Evolutionary conservation across 2,888 invertebrate genomes (phyloP).

Genomic region (Helleia helle): DNA sequence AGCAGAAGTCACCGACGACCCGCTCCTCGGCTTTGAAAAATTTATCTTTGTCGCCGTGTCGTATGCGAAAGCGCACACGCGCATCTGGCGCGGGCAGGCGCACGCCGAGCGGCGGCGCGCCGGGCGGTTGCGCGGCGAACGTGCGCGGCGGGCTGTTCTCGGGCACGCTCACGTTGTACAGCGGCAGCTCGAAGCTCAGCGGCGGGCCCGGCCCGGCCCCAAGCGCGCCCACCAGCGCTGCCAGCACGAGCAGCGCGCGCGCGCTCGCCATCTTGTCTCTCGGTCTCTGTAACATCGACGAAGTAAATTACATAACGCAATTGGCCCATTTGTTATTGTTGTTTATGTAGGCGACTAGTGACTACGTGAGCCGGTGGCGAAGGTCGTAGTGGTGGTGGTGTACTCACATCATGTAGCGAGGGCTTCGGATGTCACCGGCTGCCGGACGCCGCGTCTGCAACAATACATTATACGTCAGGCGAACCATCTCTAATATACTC

Average conservation of each 20-base stretch:
- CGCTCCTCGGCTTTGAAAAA: constrained; percentile 95
- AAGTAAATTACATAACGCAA: neutral
- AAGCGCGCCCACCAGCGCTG: constrained; percentile 45
- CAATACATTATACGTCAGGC: too few species aligned
- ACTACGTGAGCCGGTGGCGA: too few species aligned
- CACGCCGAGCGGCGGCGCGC: constrained; percentile 88
- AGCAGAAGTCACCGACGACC: constrained; percentile 94
- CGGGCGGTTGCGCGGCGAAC: constrained; percentile 81
- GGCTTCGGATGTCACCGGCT: too few species aligned
- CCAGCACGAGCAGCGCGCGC: constrained; percentile 31
- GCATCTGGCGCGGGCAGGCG: constrained; percentile 47
- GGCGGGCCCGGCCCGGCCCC: constrained; percentile 35
- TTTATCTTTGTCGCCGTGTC: constrained; percentile 89
- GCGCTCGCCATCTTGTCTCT: constrained; percentile 23
- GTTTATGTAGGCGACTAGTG: too few species aligned
- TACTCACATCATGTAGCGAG: too few species aligned
- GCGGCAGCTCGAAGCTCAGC: constrained; percentile 79
- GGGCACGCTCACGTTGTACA: constrained; percentile 91
- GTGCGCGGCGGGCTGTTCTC: constrained; percentile 95
- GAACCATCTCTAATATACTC: too few species aligned
- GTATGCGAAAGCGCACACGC: constrained; percentile 87
- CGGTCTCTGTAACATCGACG: constrained; percentile 17
- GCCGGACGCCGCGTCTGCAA: too few species aligned
- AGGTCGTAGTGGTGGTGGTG: too few species aligned
- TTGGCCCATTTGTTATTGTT: too few species aligned